Evolutionary conservation across 2,797 vertebrate species (phyloP).

Genomic region (Caiman crocodilus): DNA sequence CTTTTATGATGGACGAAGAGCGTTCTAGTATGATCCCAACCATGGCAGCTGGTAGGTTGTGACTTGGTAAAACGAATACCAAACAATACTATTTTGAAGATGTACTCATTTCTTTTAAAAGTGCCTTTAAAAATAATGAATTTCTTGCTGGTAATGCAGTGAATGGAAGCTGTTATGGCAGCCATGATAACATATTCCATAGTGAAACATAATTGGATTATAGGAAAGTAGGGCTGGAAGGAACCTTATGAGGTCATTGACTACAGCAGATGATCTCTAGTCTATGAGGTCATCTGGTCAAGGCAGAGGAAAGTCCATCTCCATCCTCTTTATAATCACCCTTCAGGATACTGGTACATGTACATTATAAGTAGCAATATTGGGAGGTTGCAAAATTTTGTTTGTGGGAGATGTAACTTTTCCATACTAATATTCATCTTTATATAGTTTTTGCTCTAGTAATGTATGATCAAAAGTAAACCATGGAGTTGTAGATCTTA

Average conservation of each 20-base stretch:
- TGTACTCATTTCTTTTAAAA: neutral
- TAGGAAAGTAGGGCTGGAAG: too few relatives aligned
- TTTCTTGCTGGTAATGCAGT: neutral
- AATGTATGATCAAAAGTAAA: neutral
- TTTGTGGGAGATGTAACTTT: neutral
- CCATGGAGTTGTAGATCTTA: neutral
- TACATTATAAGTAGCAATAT: neutral
- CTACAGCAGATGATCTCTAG: too few relatives aligned
- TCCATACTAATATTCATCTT: neutral
- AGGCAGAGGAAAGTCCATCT: too few relatives aligned
- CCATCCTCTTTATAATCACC: too few relatives aligned
- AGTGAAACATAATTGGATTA: neutral
- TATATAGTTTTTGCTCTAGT: neutral
- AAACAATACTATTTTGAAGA: neutral
- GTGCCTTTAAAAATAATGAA: neutral
- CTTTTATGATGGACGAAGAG: conserved; percentile 96
- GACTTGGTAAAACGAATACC: neutral
- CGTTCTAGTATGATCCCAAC: conserved; percentile 97
- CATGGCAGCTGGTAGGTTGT: conserved; percentile 94
- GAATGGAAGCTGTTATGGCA: neutral
- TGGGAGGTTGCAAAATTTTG: neutral
- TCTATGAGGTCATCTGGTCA: too few relatives aligned
- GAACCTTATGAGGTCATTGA: too few relatives aligned
- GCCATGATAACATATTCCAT: neutral
- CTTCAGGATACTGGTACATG: neutral